These are phyloP conservation scores for Papilio demoleus DNA, from an alignment of 2,888 invertebrate genomes.

Conservation along the genomic window DNA sequence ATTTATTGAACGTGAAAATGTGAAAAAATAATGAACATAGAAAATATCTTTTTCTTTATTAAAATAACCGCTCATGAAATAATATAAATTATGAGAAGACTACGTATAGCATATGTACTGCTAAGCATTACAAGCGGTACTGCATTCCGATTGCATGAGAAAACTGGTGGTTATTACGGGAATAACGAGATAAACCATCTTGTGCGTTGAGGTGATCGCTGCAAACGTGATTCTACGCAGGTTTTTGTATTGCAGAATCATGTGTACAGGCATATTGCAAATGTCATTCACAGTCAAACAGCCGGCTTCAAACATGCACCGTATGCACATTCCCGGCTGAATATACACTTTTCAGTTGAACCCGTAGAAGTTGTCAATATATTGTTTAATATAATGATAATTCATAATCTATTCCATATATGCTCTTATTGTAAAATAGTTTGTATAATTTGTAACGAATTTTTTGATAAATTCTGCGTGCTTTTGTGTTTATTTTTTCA, in stretches of 20 bases:
- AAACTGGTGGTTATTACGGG: background rate
- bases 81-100: background rate
- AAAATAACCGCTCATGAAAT: too few species aligned
- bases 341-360: too few species aligned
- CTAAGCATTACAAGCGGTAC: background rate
- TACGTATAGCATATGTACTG: background rate
- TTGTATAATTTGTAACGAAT: too few species aligned
- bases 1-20: background rate
- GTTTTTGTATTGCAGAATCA: conserved; percentile 20
- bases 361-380: too few species aligned
- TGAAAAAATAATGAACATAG: too few species aligned
- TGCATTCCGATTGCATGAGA: background rate
- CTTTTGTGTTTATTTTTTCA: background rate
- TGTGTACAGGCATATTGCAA: conserved; percentile 4
- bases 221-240: background rate
- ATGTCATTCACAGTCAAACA: background rate
- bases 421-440: too few species aligned
- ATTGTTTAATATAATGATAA: too few species aligned
- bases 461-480: too few species aligned
- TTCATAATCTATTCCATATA: too few species aligned
- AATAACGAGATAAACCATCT: background rate
- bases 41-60: too few species aligned
- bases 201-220: background rate
- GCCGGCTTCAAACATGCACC: background rate
- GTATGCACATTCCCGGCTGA: background rate